Conservation (phyloP, 2,797 vertebrate species). For the Podargus strigoides region DNA sequence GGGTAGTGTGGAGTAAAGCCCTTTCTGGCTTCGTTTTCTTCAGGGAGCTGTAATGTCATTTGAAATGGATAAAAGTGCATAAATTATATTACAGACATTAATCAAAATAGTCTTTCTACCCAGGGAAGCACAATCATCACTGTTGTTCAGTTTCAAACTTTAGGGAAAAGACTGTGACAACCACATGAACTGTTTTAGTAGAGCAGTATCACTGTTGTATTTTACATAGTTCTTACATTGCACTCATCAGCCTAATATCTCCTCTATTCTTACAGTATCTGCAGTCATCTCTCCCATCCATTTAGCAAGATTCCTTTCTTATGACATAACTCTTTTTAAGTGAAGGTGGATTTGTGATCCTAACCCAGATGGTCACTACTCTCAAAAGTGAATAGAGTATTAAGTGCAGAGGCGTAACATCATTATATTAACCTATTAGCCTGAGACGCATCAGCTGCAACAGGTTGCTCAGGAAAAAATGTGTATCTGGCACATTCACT, state of each 20-base stretch:
- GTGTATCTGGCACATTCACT: conserved; percentile 5
- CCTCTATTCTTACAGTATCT: background rate
- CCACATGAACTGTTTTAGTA: background rate
- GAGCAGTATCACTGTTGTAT: background rate
- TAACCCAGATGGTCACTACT: background rate
- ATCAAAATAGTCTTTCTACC: background rate
- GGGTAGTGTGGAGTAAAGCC: background rate
- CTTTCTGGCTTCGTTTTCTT: conserved; percentile 9
- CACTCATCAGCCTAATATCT: background rate
- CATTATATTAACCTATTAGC: background rate
- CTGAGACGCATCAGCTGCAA: background rate
- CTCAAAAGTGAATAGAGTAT: background rate
- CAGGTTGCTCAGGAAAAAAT: background rate
- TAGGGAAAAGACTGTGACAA: conserved; percentile 5
- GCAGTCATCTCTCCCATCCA: background rate
- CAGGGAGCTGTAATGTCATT: conserved; percentile 9
- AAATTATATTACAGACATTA: background rate
- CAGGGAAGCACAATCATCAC: background rate
- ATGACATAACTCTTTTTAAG: background rate
- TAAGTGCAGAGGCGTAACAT: background rate
- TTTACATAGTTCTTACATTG: background rate
- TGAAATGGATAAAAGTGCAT: background rate
- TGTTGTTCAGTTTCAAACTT: conserved; percentile 24
- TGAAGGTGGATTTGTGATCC: background rate
- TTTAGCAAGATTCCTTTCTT: background rate